Percentiles rank a stretch among this genome's conserved stretches.
Evolutionary conservation across 1,140 invertebrate species (phyloP).

Genomic region (Manduca sexta): DNA sequence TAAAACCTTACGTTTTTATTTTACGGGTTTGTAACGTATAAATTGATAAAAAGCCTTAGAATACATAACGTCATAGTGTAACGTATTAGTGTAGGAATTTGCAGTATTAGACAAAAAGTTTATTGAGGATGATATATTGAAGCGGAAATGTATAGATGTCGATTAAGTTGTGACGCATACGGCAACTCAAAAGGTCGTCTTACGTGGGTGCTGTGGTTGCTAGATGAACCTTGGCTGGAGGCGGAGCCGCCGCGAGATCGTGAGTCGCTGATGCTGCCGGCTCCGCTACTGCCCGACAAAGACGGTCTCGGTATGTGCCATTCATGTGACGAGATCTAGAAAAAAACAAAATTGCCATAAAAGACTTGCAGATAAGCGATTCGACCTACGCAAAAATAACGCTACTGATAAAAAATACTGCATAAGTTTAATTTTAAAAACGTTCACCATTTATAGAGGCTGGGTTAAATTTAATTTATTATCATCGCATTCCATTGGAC

Average conservation of each 20-base stretch:
- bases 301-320: slow-evolving; percentile 87
- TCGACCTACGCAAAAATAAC: no score
- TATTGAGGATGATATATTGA: neutral
- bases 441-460: no score
- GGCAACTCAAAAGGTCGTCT: slow-evolving; percentile 35
- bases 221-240: slow-evolving; percentile 83
- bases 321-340: slow-evolving; percentile 74
- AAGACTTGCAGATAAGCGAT: no score
- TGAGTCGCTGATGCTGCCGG: slow-evolving; percentile 50
- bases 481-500: no score
- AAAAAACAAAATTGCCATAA: slow-evolving; percentile 18
- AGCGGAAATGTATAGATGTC: neutral
- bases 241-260: slow-evolving; percentile 74
- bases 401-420: no score
- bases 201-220: slow-evolving; percentile 85
- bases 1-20: no score
- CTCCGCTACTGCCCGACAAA: slow-evolving; percentile 74
- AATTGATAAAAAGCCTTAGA: no score
- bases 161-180: slow-evolving; percentile 1
- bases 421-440: no score
- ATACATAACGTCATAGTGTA: neutral
- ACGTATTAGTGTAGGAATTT: neutral
- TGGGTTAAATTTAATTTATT: no score
- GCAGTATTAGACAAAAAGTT: neutral
- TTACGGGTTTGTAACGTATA: no score